These are phyloP conservation scores for Lepetodrilus schrolli DNA, from an alignment of 2,888 invertebrate genomes.

Conservation along the genomic window DNA sequence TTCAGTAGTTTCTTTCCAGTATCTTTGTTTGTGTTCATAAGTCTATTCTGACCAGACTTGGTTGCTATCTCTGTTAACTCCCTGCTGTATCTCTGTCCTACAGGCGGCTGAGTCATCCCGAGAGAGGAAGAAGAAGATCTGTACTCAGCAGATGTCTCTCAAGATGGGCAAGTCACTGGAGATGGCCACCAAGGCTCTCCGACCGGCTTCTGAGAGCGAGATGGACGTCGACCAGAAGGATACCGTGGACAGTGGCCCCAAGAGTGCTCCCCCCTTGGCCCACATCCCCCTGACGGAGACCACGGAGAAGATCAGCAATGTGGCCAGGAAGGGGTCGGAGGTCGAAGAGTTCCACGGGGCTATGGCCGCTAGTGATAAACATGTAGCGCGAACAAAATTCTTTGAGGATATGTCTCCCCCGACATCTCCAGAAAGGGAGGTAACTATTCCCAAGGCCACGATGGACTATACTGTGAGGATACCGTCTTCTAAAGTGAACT, in stretches of 20 bases:
- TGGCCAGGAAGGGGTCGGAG: neutral
- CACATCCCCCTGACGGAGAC: neutral
- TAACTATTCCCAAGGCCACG: constrained; percentile 30
- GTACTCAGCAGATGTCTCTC: constrained; percentile 59
- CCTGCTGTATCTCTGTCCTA: no score
- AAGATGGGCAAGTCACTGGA: constrained; percentile 69
- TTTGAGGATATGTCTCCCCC: constrained; percentile 58
- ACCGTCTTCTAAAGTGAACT: constrained; percentile 36
- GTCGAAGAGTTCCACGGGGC: neutral
- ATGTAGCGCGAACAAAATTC: constrained; percentile 56
- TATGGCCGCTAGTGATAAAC: constrained; percentile 33
- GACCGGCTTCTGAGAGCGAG: constrained; percentile 36
- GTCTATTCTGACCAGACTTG: no score
- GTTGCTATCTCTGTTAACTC: no score
- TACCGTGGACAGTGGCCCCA: neutral
- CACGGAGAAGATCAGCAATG: constrained; percentile 21
- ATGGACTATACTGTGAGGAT: constrained; percentile 45
- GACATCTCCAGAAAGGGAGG: constrained; percentile 45
- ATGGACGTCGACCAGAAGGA: neutral
- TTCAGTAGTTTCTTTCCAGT: no score
- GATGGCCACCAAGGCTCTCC: constrained; percentile 58
- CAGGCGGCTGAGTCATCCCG: constrained; percentile 65
- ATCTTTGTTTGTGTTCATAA: no score
- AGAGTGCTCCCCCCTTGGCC: neutral
- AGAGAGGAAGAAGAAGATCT: constrained; percentile 66